phyloP scores from a whole-genome alignment of 2,888 invertebrate genomes.

The Ernsta delagoae region DNA sequence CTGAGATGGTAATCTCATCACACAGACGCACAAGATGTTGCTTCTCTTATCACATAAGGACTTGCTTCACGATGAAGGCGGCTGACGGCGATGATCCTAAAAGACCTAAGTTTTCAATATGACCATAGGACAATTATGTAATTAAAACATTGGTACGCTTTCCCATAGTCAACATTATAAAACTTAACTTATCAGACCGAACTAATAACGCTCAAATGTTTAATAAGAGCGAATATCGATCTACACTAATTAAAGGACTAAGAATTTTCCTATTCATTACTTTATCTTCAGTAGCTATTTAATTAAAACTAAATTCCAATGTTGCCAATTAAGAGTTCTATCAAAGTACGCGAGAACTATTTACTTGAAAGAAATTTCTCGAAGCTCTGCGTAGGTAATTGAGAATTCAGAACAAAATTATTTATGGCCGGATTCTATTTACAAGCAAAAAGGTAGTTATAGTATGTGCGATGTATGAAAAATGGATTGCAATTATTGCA shows the following conservation, averaged over 20 bases:
- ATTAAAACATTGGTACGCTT: too few species aligned
- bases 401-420: slow-evolving; percentile 12
- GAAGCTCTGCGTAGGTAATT: slow-evolving; percentile 23
- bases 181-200: neutral
- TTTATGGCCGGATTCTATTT: slow-evolving; percentile 8
- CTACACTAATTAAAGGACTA: neutral
- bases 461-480: too few species aligned
- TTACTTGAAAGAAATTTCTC: slow-evolving; percentile 22
- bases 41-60: too few species aligned
- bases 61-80: too few species aligned
- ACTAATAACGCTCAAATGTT: neutral
- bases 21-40: too few species aligned
- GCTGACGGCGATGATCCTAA: too few species aligned
- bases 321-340: slow-evolving; percentile 13
- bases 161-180: too few species aligned
- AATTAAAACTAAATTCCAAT: slow-evolving; percentile 18
- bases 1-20: too few species aligned
- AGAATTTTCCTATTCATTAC: slow-evolving; percentile 3
- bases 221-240: neutral
- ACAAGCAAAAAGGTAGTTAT: neutral
- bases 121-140: too few species aligned
- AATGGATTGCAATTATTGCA: too few species aligned
- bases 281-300: slow-evolving; percentile 12
- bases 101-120: too few species aligned
- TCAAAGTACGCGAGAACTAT: slow-evolving; percentile 19